Base-by-base conservation (phyloP, 2,888 invertebrate genomes). In the Acronicta leporina region DNA sequence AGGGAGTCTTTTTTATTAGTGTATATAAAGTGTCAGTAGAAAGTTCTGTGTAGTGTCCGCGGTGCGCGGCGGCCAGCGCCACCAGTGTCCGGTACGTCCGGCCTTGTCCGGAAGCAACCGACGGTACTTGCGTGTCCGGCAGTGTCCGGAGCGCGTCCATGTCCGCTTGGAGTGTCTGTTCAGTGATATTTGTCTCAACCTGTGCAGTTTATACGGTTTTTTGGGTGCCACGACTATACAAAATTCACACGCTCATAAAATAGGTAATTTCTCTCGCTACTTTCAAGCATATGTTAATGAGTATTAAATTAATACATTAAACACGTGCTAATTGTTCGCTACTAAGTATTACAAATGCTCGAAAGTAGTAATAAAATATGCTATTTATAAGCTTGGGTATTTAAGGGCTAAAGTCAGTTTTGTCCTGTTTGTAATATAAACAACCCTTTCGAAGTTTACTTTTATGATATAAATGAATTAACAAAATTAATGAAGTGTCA, bases 1-100 rank as follows among this genome's bases (percentile, higher is more conserved):
- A 9, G 13, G 43, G 42, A 70, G 40, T 43, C 52, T 10, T 33
- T 62, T 52, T 65, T 64, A 48, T 55, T 49, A 16, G 64, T 70
- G 65, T 70, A 54, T 42, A 66, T 70, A 70, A 44, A 14, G 49
- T 66, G 72, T 43, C 71, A 46, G 65, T 43, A 50, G 66, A 49
- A 54, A 47, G 64, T 42, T 63, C 15, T 38, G 45, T 16, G 41
- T 49, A 48, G 44, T 62, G 52, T 44, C 46, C 50, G 47, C 30
- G 45, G 40, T 16, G 51, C 6, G 38, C 38, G 38, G 38, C 38
- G 59, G 42, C 33, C 30, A 30, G 30, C 42, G 47, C 42, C 33
- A 27, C 38, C 40, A n/a, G 61, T 27, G 67, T 40, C 53, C 47
- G 38, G 16, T 1, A 8, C 13, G 15, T 11, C 42, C 42, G 16